These are phyloP conservation scores for Lepilemur ruficaudatus DNA, from an alignment of 2,797 vertebrate species.

Conservation along the genomic window DNA sequence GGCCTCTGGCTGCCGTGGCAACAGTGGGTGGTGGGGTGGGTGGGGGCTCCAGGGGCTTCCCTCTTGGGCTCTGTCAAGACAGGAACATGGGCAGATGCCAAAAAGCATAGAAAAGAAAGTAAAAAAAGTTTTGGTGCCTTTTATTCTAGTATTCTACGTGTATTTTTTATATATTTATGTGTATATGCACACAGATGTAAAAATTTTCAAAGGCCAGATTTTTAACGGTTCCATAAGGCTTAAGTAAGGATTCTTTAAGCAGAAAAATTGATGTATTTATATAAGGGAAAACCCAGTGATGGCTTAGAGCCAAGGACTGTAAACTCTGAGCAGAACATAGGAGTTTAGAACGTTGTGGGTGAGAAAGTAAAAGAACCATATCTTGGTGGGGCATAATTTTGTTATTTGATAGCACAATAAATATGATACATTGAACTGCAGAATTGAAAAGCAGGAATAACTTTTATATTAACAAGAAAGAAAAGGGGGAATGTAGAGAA, in stretches of 20 bases:
- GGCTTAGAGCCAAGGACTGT: neutral
- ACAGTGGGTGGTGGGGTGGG: neutral
- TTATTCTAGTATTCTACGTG: neutral
- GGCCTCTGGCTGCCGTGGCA: too few species aligned
- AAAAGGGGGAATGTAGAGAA: neutral
- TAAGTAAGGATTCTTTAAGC: neutral
- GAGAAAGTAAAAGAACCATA: neutral
- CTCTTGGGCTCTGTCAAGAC: neutral
- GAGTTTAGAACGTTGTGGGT: neutral
- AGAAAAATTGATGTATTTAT: neutral
- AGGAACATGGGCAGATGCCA: neutral
- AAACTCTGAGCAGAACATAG: neutral
- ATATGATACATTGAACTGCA: neutral
- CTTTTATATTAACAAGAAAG: neutral
- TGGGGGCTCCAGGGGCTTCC: too few species aligned
- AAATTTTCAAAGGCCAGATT: neutral
- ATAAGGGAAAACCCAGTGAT: neutral
- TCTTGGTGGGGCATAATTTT: neutral
- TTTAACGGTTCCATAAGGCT: neutral
- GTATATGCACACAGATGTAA: too few species aligned
- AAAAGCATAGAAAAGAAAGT: neutral
- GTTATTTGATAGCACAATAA: neutral
- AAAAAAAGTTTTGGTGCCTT: neutral
- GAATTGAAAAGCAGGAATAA: neutral
- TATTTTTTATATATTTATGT: neutral